Conservation (phyloP, 1,140 invertebrate genomes). For the Calliphora vicina region DNA sequence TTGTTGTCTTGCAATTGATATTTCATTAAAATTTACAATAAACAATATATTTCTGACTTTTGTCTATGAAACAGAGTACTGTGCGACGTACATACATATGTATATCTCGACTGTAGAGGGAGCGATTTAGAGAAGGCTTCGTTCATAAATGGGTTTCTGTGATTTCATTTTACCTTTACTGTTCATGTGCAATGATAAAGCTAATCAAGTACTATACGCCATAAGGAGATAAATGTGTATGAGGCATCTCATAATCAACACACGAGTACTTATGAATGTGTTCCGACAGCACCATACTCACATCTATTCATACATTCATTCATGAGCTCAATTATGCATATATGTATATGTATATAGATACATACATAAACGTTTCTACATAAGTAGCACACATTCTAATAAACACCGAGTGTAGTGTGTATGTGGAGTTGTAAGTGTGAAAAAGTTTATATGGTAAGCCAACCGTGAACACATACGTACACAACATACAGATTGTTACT, state of each 20-base stretch:
- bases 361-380: too few species aligned
- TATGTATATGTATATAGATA: too few species aligned
- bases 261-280: too few species aligned
- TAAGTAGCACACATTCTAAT: too few species aligned
- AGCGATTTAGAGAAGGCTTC: not conserved
- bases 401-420: not conserved
- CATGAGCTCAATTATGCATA: not conserved
- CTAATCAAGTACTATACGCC: constrained; percentile 15
- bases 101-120: not conserved
- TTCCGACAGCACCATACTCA: not conserved
- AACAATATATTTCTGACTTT: too few species aligned
- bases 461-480: not conserved
- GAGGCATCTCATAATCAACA: not conserved
- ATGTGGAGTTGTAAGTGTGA: not conserved
- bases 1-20: too few species aligned
- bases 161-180: constrained; percentile 7
- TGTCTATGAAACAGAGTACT: too few species aligned
- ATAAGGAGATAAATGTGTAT: not conserved
- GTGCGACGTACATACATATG: too few species aligned
- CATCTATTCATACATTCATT: not conserved
- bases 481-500: not conserved
- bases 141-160: not conserved
- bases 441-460: not conserved
- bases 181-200: constrained; percentile 7
- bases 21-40: too few species aligned